phyloP scores from a whole-genome alignment of 2,113 vertebrate species.

The Brachypteracias leptosomus region DNA sequence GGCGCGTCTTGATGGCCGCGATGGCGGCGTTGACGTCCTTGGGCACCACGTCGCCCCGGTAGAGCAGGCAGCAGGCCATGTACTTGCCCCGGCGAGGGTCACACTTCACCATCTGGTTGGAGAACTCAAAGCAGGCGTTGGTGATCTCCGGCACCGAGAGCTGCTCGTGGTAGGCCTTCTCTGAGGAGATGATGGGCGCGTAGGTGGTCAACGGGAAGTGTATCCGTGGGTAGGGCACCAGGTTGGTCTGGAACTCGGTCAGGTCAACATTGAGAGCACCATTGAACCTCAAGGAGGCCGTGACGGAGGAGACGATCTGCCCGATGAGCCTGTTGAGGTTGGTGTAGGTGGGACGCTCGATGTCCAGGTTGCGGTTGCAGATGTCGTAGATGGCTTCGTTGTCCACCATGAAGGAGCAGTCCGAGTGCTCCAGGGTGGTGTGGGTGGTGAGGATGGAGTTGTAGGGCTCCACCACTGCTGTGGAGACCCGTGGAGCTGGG shows the following conservation, averaged over 20 bases:
- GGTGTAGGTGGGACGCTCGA: slow-evolving; percentile 68
- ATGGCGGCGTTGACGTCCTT: slow-evolving; percentile 76
- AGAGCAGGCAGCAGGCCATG: slow-evolving; percentile 64
- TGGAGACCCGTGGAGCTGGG: slow-evolving; percentile 78
- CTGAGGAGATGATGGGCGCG: slow-evolving; percentile 37
- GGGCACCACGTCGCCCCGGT: slow-evolving; percentile 56
- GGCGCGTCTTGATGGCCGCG: slow-evolving; percentile 67
- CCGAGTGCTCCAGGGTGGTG: slow-evolving; percentile 82
- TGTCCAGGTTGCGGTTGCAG: slow-evolving; percentile 70
- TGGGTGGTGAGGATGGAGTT: slow-evolving; percentile 85
- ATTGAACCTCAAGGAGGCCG: slow-evolving; percentile 60
- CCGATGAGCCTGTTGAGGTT: slow-evolving; percentile 70
- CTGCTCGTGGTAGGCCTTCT: slow-evolving; percentile 71
- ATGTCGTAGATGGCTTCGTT: slow-evolving; percentile 83
- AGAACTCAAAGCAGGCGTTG: slow-evolving; percentile 69
- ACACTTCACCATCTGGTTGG: slow-evolving; percentile 77
- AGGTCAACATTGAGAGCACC: slow-evolving; percentile 73
- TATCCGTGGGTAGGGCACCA: slow-evolving; percentile 69
- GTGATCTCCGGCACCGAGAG: slow-evolving; percentile 70
- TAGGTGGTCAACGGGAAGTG: slow-evolving; percentile 72
- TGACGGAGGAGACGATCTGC: slow-evolving; percentile 64
- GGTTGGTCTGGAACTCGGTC: slow-evolving; percentile 69
- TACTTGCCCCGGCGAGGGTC: slow-evolving; percentile 70
- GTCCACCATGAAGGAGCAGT: slow-evolving; percentile 83
- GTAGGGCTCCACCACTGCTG: slow-evolving; percentile 80